Base-by-base conservation (phyloP, 1,140 invertebrate species). In the Drosophila repleta region DNA sequence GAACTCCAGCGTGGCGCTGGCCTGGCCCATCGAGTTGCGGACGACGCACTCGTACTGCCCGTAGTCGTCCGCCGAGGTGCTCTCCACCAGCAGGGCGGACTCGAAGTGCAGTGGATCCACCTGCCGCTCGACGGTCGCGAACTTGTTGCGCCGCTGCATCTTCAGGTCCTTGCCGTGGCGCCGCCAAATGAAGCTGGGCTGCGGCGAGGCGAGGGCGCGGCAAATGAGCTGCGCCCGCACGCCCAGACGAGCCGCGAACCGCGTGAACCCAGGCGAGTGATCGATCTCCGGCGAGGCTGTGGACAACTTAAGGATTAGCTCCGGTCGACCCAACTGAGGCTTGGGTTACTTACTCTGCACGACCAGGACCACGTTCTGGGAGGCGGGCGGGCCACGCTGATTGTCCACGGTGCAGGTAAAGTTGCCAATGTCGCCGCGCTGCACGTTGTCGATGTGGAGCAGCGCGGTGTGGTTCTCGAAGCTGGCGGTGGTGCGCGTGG, bases 391-490 rank as follows among this genome's bases (percentile, higher is more conserved):
- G 24, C 97, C 97, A 49, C 99, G 96, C 49, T 96, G 96, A 91
- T 99, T 99, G 92, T 98, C 95, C 17, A 97, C 97, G 20, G 95
- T 94, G 92, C 98, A 99, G 49, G 94, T 94, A 92, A 98, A 99
- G 55, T 95, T 94, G 0, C 98, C 98, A 1, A 97, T 96, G 91
- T 99, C 98, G 37, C 95, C 95, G 74, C 96, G 94, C 41, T 94
- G 95, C 0, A 97, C 95, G 74, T 95, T 93, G 21, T 94, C 94
- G 52, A 99, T 95, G 21, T 95, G 94, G 5, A 99, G 93, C 73
- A 95, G 96, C 26, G 96, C 96, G 7, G 95, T 97, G 41, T 94
- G 94, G 79, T 95, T 96, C 56, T 94, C 94, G 83, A 96, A 96
- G 66, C 95, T 94, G 26, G 94, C 93, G 0, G 94, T 93, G 24